These are phyloP conservation scores for Rafetus swinhoei DNA, from an alignment of 2,113 vertebrate genomes.

Conservation along the genomic window DNA sequence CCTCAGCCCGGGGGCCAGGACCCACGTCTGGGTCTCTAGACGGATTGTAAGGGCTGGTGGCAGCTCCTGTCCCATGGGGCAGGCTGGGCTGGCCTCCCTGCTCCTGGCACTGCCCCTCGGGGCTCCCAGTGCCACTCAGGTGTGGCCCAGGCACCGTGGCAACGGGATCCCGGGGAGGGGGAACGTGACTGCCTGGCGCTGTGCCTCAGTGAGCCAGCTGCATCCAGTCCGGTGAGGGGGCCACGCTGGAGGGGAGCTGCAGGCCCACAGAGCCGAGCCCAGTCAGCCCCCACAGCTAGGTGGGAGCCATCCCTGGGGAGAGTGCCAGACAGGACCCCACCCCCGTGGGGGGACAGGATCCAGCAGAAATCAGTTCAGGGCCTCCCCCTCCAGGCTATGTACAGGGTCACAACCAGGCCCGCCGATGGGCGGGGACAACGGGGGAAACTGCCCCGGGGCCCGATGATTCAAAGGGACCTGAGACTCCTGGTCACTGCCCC, in stretches of 20 bases:
- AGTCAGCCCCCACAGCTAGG: too few species aligned
- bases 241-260: too few species aligned
- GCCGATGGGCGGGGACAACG: too few species aligned
- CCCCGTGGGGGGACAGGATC: too few species aligned
- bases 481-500: too few species aligned
- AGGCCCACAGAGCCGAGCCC: neutral
- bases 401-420: neutral
- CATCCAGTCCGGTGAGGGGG: neutral
- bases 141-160: neutral
- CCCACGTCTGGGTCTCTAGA: neutral
- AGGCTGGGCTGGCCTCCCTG: neutral
- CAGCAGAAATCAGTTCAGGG: too few species aligned
- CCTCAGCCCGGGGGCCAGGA: neutral
- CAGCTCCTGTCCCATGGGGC: neutral
- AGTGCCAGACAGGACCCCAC: too few species aligned
- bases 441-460: too few species aligned
- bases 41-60: neutral
- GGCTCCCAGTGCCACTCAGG: neutral
- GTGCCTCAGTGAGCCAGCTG: neutral
- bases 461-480: too few species aligned
- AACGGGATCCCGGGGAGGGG: neutral
- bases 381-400: neutral
- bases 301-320: too few species aligned
- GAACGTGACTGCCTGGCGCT: neutral
- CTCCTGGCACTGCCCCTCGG: neutral